Base-by-base conservation (phyloP, 2,797 vertebrate genomes). In the Natrix natrix region DNA sequence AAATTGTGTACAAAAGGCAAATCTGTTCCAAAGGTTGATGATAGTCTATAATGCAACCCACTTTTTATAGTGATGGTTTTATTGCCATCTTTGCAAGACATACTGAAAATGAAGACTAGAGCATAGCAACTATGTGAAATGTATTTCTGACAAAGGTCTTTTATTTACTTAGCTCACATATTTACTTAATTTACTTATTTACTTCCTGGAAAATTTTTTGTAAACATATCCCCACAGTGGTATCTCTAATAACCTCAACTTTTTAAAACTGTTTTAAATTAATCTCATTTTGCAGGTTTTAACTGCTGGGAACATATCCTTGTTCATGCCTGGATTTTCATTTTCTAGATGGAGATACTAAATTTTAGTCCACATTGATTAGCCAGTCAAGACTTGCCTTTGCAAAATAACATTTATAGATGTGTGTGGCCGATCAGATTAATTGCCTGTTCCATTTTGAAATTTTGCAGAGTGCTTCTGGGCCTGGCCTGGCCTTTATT, bases 401-500 rank as follows among this genome's bases (percentile, higher is more conserved):
- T 56, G 37, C 54, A 91, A 69, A 24, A 2, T 7, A 37, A 14
- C 7, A 17, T 37, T 0, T 0, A 94, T 12, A 94, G 95, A 54
- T 87, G 16, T 14, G 54, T 48, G 88, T 60, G 37, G 0, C 0
- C 26, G 11, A 32, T 11, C 37, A 5, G 54, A 93, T 93, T 4
- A 2, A 0, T 0, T 22, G 55, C 22, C 91, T 90, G 88, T 86
- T 59, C 26, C 94, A 6, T 90, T 78, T 32, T 90, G 56, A 86
- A 94, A 94, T 55, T 93, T 95, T 96, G 59, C 96, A 99, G 99
- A 98, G 98, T 0, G 98, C 98, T 22, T 99, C 99, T 0, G 99
- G 99, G 66, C 98, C 98, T 0, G 99, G 99, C 13, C 96, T 99
- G 97, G 99, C 98, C 59, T 99, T 99, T 94, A 98, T 99, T 0